phyloP scores from a whole-genome alignment of 2,113 vertebrate species.

The Cottus gobio region DNA sequence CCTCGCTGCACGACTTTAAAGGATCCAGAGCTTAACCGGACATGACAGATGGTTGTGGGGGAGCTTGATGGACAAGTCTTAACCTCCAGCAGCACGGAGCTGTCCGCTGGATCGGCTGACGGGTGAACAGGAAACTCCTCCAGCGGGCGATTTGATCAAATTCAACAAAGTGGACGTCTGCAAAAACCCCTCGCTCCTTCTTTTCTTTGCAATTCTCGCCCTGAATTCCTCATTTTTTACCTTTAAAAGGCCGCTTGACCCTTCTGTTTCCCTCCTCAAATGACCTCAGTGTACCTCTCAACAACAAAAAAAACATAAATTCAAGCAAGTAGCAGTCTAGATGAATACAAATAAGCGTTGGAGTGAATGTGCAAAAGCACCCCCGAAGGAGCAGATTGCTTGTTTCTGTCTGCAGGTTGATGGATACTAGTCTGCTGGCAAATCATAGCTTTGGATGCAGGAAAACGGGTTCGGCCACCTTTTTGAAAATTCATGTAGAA shows the following conservation, averaged over 20 bases:
- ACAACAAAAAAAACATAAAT: background rate
- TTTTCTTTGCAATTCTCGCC: conserved; percentile 29
- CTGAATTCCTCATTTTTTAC: conserved; percentile 49
- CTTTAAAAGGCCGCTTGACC: conserved; percentile 2
- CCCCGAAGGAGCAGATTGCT: conserved; percentile 7
- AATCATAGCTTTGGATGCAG: conserved; percentile 16
- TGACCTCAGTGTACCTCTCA: conserved; percentile 6
- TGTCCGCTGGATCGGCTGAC: conserved; percentile 10
- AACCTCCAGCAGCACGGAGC: conserved; percentile 43
- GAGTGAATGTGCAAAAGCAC: background rate
- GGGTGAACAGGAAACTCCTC: conserved; percentile 1
- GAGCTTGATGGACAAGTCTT: conserved; percentile 39
- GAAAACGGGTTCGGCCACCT: background rate
- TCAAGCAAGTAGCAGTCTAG: background rate
- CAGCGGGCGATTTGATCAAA: conserved; percentile 26
- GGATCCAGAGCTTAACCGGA: conserved; percentile 38
- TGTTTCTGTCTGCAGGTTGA: conserved; percentile 28
- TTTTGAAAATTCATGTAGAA: conserved; percentile 26
- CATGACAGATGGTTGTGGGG: conserved; percentile 57
- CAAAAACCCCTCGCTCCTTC: background rate
- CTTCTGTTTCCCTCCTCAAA: background rate
- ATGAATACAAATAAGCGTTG: conserved; percentile 40
- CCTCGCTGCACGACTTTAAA: conserved; percentile 15
- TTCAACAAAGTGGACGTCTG: conserved; percentile 5
- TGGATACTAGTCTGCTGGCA: conserved; percentile 6